Evolutionary conservation across 1,140 invertebrate genomes (phyloP).

Genomic region (Colletes gigas): DNA sequence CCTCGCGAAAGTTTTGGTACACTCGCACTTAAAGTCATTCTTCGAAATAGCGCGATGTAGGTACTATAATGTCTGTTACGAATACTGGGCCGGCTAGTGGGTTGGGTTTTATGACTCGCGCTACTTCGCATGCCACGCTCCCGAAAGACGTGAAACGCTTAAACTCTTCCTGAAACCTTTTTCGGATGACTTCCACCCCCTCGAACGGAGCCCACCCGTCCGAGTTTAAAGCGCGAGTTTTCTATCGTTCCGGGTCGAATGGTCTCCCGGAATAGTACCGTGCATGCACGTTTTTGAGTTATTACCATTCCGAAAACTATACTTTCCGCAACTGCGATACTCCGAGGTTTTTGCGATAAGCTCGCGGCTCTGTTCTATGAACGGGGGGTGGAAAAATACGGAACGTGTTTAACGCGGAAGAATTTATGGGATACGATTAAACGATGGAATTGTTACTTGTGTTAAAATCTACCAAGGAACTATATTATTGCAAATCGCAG

Average conservation of each 20-base stretch:
- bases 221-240: slow-evolving; percentile 25
- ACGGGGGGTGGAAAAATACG: too few species aligned
- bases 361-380: too few species aligned
- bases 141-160: slow-evolving; percentile 54
- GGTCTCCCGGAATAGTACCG: background rate
- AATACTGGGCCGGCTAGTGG: slow-evolving; percentile 34
- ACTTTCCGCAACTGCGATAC: too few species aligned
- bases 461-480: too few species aligned
- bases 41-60: slow-evolving; percentile 57
- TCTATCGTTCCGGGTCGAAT: slow-evolving; percentile 8
- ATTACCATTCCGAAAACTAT: background rate
- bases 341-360: too few species aligned
- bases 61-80: slow-evolving; percentile 58
- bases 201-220: background rate
- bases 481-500: too few species aligned
- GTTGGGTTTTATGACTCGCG: slow-evolving; percentile 59
- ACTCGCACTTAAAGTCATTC: slow-evolving; percentile 63
- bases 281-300: background rate
- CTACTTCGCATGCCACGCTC: slow-evolving; percentile 46
- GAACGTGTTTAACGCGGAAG: too few species aligned
- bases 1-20: slow-evolving; percentile 55
- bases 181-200: slow-evolving; percentile 36
- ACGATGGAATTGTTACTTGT: too few species aligned
- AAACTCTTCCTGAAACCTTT: slow-evolving; percentile 54
- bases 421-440: too few species aligned